Percentiles rank a stretch among this genome's conserved stretches.
phyloP scores from a whole-genome alignment of 2,888 invertebrate genomes.

The Aspidiotus rigidus region DNA sequence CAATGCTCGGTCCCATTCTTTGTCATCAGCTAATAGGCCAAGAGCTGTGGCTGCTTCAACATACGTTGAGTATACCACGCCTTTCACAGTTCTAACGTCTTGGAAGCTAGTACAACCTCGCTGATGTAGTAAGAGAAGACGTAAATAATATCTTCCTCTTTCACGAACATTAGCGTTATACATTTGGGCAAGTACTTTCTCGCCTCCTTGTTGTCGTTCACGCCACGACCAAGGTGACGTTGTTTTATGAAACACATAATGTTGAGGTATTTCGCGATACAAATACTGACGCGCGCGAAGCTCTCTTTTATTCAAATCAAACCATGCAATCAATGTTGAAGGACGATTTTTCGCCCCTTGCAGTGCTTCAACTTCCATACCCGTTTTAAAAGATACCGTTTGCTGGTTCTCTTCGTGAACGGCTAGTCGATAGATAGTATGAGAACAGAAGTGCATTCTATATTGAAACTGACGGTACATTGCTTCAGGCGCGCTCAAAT shows the following conservation, averaged over 20 bases:
- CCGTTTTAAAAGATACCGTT: background rate
- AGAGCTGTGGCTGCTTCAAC: background rate
- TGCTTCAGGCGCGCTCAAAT: background rate
- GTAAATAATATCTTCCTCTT: background rate
- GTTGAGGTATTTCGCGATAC: slow-evolving; percentile 26
- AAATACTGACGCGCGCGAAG: slow-evolving; percentile 2
- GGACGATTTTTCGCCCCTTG: background rate
- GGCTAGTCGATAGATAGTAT: background rate
- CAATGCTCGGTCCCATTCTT: background rate
- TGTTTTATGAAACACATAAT: slow-evolving; percentile 16
- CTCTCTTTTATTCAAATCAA: slow-evolving; percentile 20
- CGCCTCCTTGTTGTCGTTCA: too few species aligned
- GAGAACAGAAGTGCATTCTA: background rate
- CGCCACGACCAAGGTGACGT: too few species aligned
- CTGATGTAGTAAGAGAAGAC: background rate
- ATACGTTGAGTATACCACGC: background rate
- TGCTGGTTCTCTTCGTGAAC: background rate
- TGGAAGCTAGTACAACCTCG: background rate
- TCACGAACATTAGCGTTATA: background rate
- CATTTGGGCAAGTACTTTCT: background rate
- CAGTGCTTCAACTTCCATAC: background rate
- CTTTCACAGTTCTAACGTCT: background rate
- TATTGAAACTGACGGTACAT: background rate
- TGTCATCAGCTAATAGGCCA: background rate
- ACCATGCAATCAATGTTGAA: slow-evolving; percentile 29